Evolutionary conservation across 2,797 vertebrate genomes (phyloP).

Genomic region (Catamblyrhynchus diadema): DNA sequence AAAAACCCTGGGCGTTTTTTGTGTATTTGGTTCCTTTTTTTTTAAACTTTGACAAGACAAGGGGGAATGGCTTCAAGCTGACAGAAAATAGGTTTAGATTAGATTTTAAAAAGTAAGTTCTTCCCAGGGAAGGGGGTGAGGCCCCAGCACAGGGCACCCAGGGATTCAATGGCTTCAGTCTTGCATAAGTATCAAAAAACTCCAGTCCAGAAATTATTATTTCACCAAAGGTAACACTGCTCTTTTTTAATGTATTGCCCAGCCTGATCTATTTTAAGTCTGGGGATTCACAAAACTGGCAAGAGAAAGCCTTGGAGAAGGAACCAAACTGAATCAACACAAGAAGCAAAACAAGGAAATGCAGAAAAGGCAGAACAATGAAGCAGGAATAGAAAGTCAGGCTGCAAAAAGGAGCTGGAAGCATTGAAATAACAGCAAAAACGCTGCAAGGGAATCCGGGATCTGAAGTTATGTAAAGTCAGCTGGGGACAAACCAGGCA

Average conservation of each 20-base stretch:
- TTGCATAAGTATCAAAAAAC: not conserved
- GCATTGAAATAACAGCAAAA: not conserved
- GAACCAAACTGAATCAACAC: constrained; percentile 5
- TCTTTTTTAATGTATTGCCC: not conserved
- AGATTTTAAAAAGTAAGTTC: not conserved
- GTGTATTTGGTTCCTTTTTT: not conserved
- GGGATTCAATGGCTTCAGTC: not conserved
- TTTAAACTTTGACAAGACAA: not conserved
- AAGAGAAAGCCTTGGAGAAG: not conserved
- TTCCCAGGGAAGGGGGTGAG: not conserved
- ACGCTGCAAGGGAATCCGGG: not conserved
- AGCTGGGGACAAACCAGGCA: not conserved
- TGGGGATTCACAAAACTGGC: not conserved
- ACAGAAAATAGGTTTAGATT: not conserved
- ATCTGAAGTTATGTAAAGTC: not conserved
- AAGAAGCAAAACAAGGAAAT: constrained; percentile 39
- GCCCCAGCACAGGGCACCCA: not conserved
- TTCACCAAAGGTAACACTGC: not conserved
- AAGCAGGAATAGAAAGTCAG: constrained; percentile 46
- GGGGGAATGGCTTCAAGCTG: not conserved
- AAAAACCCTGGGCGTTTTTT: not conserved
- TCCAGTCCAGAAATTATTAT: not conserved
- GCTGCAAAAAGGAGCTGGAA: not conserved
- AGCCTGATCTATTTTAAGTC: not conserved
- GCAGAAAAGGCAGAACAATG: constrained; percentile 20